Conservation (phyloP, 2,113 vertebrate genomes). For the Clarias gariepinus region DNA sequence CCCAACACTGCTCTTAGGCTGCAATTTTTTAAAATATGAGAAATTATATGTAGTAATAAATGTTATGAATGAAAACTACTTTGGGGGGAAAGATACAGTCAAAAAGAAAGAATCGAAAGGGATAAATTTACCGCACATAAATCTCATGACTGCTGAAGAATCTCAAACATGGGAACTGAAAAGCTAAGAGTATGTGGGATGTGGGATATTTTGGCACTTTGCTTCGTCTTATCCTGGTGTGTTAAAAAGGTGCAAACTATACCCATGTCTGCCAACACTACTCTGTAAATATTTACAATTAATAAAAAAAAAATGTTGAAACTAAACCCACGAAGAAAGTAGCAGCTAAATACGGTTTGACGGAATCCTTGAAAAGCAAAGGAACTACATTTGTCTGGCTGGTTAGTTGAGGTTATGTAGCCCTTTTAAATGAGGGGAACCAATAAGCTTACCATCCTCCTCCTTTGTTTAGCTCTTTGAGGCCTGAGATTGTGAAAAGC, state of each 20-base stretch:
- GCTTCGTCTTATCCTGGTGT: slow-evolving; percentile 29
- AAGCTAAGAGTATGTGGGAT: slow-evolving; percentile 22
- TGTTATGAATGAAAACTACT: not conserved
- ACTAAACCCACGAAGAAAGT: not conserved
- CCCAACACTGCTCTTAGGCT: not conserved
- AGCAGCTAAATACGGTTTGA: not conserved
- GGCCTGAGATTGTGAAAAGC: slow-evolving; percentile 39
- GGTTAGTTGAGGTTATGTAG: slow-evolving; percentile 39
- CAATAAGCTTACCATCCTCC: slow-evolving; percentile 15
- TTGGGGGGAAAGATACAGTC: not conserved
- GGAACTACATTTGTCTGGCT: slow-evolving; percentile 22
- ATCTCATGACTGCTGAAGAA: not conserved
- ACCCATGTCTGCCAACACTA: slow-evolving; percentile 41
- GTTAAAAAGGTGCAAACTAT: slow-evolving; percentile 50
- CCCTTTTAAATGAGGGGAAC: slow-evolving; percentile 37
- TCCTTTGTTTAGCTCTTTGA: slow-evolving; percentile 35
- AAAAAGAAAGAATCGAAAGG: not conserved
- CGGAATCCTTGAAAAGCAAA: slow-evolving; percentile 19
- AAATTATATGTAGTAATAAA: not conserved
- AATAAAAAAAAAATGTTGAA: slow-evolving; percentile 35
- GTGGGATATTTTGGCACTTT: slow-evolving; percentile 39
- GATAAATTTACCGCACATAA: not conserved
- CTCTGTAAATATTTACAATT: slow-evolving; percentile 52
- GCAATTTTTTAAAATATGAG: not conserved
- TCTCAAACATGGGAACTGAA: slow-evolving; percentile 23